phyloP scores from a whole-genome alignment of 1,140 invertebrate genomes.

The Bombus soroeensis region DNA sequence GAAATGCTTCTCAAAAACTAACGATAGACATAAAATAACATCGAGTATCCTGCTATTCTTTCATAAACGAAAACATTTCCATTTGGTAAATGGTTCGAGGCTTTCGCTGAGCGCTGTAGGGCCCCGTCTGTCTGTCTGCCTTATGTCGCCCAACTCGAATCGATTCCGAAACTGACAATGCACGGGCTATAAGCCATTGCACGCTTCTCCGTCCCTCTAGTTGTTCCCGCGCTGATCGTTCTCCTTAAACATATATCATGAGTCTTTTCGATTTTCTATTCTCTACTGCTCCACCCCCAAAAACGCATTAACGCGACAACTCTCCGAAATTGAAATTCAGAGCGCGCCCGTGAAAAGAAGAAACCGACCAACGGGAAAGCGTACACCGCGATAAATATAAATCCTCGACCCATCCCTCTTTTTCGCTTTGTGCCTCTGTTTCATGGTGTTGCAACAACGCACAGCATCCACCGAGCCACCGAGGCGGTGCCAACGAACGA shows the following conservation, averaged over 20 bases:
- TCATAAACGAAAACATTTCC: neutral
- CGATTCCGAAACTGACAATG: conserved; percentile 63
- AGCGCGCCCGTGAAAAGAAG: neutral
- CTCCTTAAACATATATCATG: conserved; percentile 20
- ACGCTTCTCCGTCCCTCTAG: neutral
- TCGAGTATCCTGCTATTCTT: too few species aligned
- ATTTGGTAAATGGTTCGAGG: neutral
- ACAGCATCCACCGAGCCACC: neutral
- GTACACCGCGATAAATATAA: conserved; percentile 47
- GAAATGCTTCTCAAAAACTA: too few species aligned
- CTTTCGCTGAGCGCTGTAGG: neutral
- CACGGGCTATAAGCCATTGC: conserved; percentile 15
- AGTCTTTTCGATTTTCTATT: conserved; percentile 9
- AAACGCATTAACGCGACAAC: neutral
- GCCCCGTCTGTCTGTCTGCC: conserved; percentile 38
- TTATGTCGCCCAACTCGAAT: conserved; percentile 64
- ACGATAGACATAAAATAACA: too few species aligned
- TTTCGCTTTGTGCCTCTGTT: too few species aligned
- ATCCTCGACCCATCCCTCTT: neutral
- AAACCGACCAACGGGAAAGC: neutral
- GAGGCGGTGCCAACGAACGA: conserved; percentile 20
- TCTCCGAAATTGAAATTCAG: neutral
- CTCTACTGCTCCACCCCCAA: neutral
- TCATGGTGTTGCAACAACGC: neutral
- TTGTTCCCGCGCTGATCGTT: neutral